phyloP scores from a whole-genome alignment of 2,888 invertebrate species.

The Stenolophus ochropezus region DNA sequence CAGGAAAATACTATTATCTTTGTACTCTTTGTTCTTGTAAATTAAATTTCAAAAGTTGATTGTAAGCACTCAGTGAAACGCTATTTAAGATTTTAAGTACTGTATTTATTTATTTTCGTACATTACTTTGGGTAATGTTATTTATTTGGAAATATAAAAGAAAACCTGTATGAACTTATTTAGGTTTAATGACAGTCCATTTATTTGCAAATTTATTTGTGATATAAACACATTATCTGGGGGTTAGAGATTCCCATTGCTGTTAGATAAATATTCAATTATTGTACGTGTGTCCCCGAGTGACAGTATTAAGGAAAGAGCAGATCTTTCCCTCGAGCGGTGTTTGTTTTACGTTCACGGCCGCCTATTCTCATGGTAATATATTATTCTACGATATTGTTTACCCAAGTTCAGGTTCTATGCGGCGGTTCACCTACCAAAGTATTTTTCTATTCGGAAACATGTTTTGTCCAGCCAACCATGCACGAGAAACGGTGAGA shows the following conservation, averaged over 20 bases:
- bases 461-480: slow-evolving; percentile 32
- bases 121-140: neutral
- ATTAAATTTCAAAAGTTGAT: too few relatives aligned
- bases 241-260: slow-evolving; percentile 24
- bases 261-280: slow-evolving; percentile 55
- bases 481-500: neutral
- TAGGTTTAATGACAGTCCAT: neutral
- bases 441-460: slow-evolving; percentile 43
- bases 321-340: slow-evolving; percentile 11
- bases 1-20: too few relatives aligned
- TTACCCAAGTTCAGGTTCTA: slow-evolving; percentile 39
- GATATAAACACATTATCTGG: neutral
- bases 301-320: slow-evolving; percentile 49
- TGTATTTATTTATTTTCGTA: neutral
- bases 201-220: slow-evolving; percentile 25
- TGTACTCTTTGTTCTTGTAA: too few relatives aligned
- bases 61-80: too few relatives aligned
- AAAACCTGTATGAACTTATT: neutral
- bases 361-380: slow-evolving; percentile 53
- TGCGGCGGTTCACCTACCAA: slow-evolving; percentile 34
- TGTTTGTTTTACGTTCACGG: slow-evolving; percentile 50
- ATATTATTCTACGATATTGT: slow-evolving; percentile 52
- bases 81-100: neutral
- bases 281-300: slow-evolving; percentile 49
- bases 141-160: neutral